Evolutionary conservation across 2,888 invertebrate genomes (phyloP).

Genomic region (Lepidocyrtoides sp.): DNA sequence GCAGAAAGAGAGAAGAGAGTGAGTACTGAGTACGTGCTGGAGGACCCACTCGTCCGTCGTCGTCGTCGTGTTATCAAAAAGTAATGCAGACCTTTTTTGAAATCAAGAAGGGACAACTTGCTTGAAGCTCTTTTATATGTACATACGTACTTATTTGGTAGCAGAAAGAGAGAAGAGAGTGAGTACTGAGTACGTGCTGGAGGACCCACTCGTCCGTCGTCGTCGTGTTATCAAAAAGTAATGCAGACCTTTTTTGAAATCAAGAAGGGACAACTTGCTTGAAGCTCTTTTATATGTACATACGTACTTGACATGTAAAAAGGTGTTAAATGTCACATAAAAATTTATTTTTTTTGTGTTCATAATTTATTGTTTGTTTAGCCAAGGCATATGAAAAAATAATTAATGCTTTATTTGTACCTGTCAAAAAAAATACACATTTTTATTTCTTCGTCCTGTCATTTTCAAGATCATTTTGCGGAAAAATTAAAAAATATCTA

Average conservation of each 20-base stretch:
- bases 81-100: neutral
- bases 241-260: too few relatives aligned
- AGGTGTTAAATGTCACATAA: neutral
- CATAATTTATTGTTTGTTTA: conserved; percentile 14
- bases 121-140: neutral
- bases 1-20: too few relatives aligned
- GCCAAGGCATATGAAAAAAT: neutral
- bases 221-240: too few relatives aligned
- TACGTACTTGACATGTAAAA: neutral
- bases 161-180: too few relatives aligned
- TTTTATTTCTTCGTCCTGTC: neutral
- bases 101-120: neutral
- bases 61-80: too few relatives aligned
- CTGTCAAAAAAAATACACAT: neutral
- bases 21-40: neutral
- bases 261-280: too few relatives aligned
- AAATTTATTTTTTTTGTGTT: neutral
- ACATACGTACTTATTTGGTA: too few relatives aligned
- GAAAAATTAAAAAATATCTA: too few relatives aligned
- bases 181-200: too few relatives aligned
- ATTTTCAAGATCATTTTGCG: neutral
- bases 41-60: too few relatives aligned
- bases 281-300: neutral
- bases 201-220: too few relatives aligned
- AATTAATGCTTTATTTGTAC: too few relatives aligned